phyloP scores from a whole-genome alignment of 2,113 vertebrate genomes.

The Pedetes capensis region DNA sequence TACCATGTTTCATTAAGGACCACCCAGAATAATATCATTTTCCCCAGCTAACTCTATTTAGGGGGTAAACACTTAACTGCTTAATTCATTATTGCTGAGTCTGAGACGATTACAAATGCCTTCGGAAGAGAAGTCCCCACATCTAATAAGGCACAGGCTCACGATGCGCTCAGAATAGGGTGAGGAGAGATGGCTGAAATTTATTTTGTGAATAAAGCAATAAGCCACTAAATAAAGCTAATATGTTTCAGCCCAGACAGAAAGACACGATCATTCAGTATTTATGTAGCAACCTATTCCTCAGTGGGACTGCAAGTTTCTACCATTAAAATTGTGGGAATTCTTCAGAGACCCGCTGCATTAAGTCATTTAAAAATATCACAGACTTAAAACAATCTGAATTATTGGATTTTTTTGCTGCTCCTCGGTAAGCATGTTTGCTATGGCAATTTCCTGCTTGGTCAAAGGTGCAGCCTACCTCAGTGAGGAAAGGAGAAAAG shows the following conservation, averaged over 20 bases:
- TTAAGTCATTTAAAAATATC: slow-evolving; percentile 69
- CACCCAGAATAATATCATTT: slow-evolving; percentile 56
- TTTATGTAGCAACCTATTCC: slow-evolving; percentile 68
- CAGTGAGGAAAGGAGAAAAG: slow-evolving; percentile 57
- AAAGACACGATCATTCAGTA: slow-evolving; percentile 76
- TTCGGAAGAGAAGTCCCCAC: slow-evolving; percentile 65
- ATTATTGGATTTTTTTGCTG: slow-evolving; percentile 39
- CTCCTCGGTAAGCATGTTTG: slow-evolving; percentile 36
- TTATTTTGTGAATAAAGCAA: slow-evolving; percentile 82
- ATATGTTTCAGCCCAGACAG: slow-evolving; percentile 76
- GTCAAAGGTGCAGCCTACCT: slow-evolving; percentile 66
- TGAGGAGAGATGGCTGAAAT: slow-evolving; percentile 71
- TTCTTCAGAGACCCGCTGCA: slow-evolving; percentile 57
- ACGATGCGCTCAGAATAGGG: slow-evolving; percentile 26
- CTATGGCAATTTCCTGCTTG: slow-evolving; percentile 49
- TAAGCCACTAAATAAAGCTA: slow-evolving; percentile 79
- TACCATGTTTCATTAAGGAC: slow-evolving; percentile 47
- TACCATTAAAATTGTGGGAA: slow-evolving; percentile 63
- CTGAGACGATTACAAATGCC: slow-evolving; percentile 63
- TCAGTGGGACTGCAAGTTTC: slow-evolving; percentile 49
- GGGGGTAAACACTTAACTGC: slow-evolving; percentile 61
- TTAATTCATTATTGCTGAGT: slow-evolving; percentile 73
- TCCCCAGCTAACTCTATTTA: slow-evolving; percentile 57
- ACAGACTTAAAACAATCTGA: slow-evolving; percentile 58
- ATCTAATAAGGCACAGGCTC: slow-evolving; percentile 69